Evolutionary conservation across 2,888 invertebrate genomes (phyloP), one percentile per base, ranked within the genome.

Genomic region (Ormyrus labotus): DNA sequence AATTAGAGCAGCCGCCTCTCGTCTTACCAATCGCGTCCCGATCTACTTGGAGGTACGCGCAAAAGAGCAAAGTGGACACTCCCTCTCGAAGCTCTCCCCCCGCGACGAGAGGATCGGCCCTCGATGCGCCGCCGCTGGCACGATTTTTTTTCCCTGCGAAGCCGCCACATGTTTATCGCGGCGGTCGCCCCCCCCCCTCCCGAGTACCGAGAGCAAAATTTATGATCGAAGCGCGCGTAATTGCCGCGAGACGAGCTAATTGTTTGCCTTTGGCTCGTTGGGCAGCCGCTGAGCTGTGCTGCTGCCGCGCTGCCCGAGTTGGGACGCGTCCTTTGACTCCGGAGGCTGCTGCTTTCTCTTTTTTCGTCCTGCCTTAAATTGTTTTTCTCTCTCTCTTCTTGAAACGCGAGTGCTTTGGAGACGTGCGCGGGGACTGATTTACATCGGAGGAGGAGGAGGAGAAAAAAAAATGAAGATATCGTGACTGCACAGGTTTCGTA

Each of bases 11-110:
- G 4, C 53, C 47, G 45, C 4, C 53, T 13, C 45, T 53, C 63
- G 9, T 45, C 45, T 34, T 34, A 34, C 63, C 3, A 51, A 57
- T 64, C 63, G 13, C 64, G 7, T 45, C 57, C 57, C 76, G 55
- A 68, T 69, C 76, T 61, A 61, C 69, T 63, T 10, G n/a, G 34
- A n/a, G 60, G 48, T 45, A 10, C 50, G 53, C 64, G 73, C 64
- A 19, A 48, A 55, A 55, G 65, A 57, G 53, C 63, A 69, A 76
- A 76, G 76, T 76, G 76, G 76, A 77, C 76, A 77, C 63, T 71
- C 71, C 65, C 60, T 58, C 65, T 80, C 67, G 55, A 71, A 61
- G 70, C 19, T 47, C 67, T 47, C 74, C 34, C 57, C 5, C 19
- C 58, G 51, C 11, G 19, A 67, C 19, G 13, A 11, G 13, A 57